Percentiles rank a stretch among this genome's conserved stretches.
Conservation (phyloP, 2,113 vertebrate genomes). For the Sterrhoptilus dennistouni region DNA sequence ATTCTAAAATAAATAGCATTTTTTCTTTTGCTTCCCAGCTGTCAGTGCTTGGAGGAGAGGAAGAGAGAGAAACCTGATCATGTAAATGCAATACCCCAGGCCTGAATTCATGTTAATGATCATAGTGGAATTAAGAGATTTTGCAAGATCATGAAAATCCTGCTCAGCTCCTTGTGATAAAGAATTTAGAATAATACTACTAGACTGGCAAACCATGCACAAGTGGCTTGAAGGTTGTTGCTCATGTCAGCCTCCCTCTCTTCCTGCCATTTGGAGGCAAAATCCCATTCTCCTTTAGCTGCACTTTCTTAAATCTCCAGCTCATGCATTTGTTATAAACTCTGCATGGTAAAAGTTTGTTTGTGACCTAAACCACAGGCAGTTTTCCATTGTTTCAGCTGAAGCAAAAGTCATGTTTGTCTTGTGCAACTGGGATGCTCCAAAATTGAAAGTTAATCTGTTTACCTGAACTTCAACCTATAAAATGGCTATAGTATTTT, state of each 20-base stretch:
- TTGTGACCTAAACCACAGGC: not conserved
- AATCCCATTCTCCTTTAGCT: not conserved
- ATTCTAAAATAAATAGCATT: not conserved
- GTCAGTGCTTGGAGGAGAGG: not conserved
- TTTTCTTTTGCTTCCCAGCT: not conserved
- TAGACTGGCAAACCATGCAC: not conserved
- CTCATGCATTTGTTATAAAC: not conserved
- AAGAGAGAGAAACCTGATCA: not conserved
- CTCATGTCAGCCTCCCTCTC: not conserved
- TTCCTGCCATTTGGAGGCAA: not conserved
- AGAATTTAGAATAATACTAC: not conserved
- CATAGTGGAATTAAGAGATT: not conserved
- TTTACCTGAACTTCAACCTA: not conserved
- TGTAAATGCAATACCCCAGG: not conserved
- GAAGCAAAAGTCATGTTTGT: not conserved
- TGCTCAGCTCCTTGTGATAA: not conserved
- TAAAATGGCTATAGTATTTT: not conserved
- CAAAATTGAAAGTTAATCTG: not conserved
- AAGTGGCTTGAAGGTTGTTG: not conserved
- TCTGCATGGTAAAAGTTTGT: not conserved
- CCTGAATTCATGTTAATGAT: not conserved
- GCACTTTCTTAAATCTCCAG: not conserved
- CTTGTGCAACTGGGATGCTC: not conserved
- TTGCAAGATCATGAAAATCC: not conserved
- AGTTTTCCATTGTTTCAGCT: not conserved